Percentiles rank a stretch among this genome's conserved stretches.
Conservation (phyloP, 1,140 invertebrate species). For the Papilio xuthus region DNA sequence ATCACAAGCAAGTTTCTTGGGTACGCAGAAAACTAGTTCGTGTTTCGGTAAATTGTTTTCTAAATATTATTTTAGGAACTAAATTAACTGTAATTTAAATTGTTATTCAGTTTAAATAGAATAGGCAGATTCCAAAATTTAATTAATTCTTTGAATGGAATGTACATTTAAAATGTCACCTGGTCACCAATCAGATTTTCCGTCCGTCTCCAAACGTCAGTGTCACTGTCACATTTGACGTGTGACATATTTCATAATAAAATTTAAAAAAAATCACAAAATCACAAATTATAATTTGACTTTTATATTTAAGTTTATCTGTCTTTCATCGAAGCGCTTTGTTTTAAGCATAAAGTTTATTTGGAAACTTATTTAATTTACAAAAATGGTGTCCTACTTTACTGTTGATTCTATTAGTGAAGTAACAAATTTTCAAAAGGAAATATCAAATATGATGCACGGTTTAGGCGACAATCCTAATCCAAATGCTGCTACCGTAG, state of each 20-base stretch:
- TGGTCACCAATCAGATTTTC: too few species aligned
- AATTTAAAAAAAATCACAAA: too few species aligned
- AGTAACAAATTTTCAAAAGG: constrained; percentile 79
- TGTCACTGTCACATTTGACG: neutral
- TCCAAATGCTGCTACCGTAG: constrained; percentile 85
- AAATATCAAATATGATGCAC: constrained; percentile 88
- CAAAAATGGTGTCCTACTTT: constrained; percentile 68
- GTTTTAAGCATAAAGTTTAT: neutral
- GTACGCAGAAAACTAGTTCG: neutral
- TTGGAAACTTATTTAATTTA: neutral
- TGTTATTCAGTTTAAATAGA: neutral
- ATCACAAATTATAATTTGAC: neutral
- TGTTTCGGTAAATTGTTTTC: neutral
- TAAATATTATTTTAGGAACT: neutral
- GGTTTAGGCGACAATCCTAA: constrained; percentile 87
- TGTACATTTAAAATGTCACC: neutral
- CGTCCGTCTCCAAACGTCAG: too few species aligned
- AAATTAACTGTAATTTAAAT: neutral
- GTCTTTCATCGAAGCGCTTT: neutral
- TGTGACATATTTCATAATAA: too few species aligned
- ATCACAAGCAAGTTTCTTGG: neutral
- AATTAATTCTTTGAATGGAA: neutral
- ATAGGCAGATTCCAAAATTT: neutral
- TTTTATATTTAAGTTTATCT: neutral
- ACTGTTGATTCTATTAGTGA: constrained; percentile 64